These are phyloP conservation scores for Hedya salicella DNA, from an alignment of 2,888 invertebrate genomes.

Conservation along the genomic window DNA sequence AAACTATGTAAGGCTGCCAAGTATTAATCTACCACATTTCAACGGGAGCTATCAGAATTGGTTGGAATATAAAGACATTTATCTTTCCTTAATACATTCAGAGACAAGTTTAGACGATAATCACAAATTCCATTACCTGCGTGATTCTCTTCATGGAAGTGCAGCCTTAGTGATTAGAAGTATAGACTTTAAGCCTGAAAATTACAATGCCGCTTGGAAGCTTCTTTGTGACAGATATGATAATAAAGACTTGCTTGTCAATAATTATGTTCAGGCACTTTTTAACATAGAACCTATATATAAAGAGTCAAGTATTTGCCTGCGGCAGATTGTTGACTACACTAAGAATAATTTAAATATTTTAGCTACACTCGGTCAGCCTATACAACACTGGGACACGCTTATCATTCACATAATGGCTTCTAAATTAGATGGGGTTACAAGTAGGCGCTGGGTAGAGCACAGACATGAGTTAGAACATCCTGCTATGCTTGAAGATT, in stretches of 20 bases:
- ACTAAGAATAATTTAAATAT: neutral
- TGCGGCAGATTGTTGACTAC: conserved; percentile 5
- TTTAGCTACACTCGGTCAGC: neutral
- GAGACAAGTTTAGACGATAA: conserved; percentile 2
- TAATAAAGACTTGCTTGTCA: conserved; percentile 19
- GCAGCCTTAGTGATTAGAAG: conserved; percentile 5
- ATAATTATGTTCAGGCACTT: conserved; percentile 26
- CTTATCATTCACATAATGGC: conserved; percentile 25
- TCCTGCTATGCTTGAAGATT: conserved; percentile 7
- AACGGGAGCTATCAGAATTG: conserved; percentile 17
- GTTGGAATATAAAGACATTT: conserved; percentile 13
- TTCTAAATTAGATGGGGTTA: conserved; percentile 10
- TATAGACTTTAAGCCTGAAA: conserved; percentile 1
- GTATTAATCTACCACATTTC: neutral
- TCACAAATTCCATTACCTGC: conserved; percentile 3
- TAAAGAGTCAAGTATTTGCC: conserved; percentile 20
- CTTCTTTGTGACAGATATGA: too few relatives aligned
- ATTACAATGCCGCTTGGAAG: conserved; percentile 15
- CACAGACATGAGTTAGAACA: conserved; percentile 13
- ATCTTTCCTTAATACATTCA: neutral
- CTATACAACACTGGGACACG: conserved; percentile 22
- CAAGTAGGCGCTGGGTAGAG: conserved; percentile 28
- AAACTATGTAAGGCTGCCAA: conserved; percentile 5
- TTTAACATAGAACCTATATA: conserved; percentile 14
- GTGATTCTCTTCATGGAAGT: conserved; percentile 11